Evolutionary conservation across 2,888 invertebrate species (phyloP).

Genomic region (Drosophila anomelani): DNA sequence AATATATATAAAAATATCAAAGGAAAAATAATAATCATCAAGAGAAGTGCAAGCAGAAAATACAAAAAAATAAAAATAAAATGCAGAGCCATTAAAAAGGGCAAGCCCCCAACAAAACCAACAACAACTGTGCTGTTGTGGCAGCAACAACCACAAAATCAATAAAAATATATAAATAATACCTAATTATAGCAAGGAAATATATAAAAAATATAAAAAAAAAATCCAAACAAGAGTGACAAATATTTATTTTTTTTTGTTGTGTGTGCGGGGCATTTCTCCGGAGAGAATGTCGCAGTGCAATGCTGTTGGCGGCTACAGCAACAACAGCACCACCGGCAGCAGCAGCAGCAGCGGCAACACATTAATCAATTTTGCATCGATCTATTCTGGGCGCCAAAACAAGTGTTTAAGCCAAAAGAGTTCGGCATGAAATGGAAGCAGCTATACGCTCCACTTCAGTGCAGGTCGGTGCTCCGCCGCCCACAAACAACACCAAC

Average conservation of each 20-base stretch:
- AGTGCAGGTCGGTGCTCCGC: constrained; percentile 85
- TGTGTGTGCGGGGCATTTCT: constrained; percentile 31
- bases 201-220: constrained; percentile 11
- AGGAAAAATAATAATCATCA: neutral
- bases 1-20: constrained; percentile 8
- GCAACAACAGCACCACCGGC: constrained; percentile 22
- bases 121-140: constrained; percentile 29
- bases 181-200: neutral
- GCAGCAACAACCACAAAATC: constrained; percentile 23
- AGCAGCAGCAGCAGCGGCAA: constrained; percentile 41
- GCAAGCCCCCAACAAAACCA: neutral
- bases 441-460: constrained; percentile 85
- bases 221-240: constrained; percentile 15
- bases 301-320: constrained; percentile 64
- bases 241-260: constrained; percentile 33
- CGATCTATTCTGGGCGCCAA: constrained; percentile 69
- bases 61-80: neutral
- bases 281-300: constrained; percentile 64
- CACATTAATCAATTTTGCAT: constrained; percentile 27
- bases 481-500: constrained; percentile 81
- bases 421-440: constrained; percentile 86
- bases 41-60: neutral
- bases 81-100: constrained; percentile 20
- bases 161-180: constrained; percentile 6
- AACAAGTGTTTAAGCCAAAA: constrained; percentile 80